These are phyloP conservation scores for Cassiopea andromeda DNA, from an alignment of 30 jellyfish, hydroid and myxozoan species.

Conservation along the genomic window DNA sequence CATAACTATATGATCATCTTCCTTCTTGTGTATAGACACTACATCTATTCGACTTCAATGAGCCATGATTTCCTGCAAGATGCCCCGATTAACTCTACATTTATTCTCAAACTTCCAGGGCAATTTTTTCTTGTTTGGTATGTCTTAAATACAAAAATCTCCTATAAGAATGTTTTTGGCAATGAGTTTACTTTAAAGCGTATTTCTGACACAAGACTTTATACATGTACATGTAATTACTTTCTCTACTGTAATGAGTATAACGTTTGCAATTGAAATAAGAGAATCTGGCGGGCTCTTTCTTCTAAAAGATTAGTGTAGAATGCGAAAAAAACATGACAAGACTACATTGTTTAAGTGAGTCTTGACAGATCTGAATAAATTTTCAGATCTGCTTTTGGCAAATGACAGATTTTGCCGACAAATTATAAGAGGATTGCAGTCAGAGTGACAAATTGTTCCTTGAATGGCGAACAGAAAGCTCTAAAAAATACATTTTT, in stretches of 20 bases:
- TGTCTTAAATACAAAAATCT: neutral
- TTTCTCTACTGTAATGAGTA: neutral
- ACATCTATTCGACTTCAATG: no score
- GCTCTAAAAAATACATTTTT: neutral
- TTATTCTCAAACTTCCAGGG: neutral
- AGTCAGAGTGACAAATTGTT: constrained; percentile 22
- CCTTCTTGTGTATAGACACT: no score
- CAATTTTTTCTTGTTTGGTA: neutral
- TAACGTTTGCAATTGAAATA: neutral
- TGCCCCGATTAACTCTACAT: neutral
- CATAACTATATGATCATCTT: no score
- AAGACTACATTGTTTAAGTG: constrained; percentile 8
- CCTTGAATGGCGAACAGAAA: constrained; percentile 2
- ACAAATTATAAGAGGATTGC: constrained; percentile 21
- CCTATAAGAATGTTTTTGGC: neutral
- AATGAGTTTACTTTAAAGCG: neutral
- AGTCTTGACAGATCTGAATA: constrained; percentile 28
- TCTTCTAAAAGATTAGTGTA: constrained; percentile 11
- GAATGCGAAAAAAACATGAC: constrained; percentile 21
- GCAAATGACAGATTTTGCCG: constrained; percentile 20
- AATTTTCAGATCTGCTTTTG: constrained; percentile 25
- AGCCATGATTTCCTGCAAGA: no score
- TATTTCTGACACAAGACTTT: neutral
- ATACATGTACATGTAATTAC: neutral
- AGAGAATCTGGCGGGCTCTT: constrained; percentile 12